Conservation (phyloP, 2,797 vertebrate genomes). For the Eulemur mongoz region DNA sequence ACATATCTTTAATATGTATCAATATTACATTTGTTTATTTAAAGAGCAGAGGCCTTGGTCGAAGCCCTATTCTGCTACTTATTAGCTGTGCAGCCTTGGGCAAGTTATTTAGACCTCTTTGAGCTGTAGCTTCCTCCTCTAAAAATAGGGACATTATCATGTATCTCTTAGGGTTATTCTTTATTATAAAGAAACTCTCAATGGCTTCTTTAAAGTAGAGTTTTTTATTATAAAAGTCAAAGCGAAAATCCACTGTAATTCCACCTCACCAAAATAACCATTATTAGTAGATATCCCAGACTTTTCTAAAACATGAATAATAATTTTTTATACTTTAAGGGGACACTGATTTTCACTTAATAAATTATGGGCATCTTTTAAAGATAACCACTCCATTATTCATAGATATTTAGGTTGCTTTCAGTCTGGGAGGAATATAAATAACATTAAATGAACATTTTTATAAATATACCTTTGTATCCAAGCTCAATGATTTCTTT, state of each 20-base stretch:
- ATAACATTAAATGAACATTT: neutral
- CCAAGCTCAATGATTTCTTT: neutral
- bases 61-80: neutral
- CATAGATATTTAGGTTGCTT: constrained; percentile 36
- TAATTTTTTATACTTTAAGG: neutral
- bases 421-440: neutral
- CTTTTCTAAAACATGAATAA: neutral
- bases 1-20: neutral
- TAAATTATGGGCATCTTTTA: constrained; percentile 23
- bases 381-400: constrained; percentile 14
- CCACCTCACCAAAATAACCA: constrained; percentile 7
- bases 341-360: constrained; percentile 10
- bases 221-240: constrained; percentile 6
- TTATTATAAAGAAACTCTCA: constrained; percentile 3
- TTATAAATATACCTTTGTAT: constrained; percentile 30
- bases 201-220: neutral
- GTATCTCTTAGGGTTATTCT: neutral
- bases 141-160: neutral
- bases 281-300: neutral
- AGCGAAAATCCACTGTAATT: neutral
- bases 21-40: neutral
- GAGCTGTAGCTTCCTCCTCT: neutral
- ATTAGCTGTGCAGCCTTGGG: neutral
- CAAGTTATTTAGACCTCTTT: neutral
- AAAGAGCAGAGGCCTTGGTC: neutral